Evolutionary conservation across 2,797 vertebrate species (phyloP).

Genomic region (Hippoglossus hippoglossus): DNA sequence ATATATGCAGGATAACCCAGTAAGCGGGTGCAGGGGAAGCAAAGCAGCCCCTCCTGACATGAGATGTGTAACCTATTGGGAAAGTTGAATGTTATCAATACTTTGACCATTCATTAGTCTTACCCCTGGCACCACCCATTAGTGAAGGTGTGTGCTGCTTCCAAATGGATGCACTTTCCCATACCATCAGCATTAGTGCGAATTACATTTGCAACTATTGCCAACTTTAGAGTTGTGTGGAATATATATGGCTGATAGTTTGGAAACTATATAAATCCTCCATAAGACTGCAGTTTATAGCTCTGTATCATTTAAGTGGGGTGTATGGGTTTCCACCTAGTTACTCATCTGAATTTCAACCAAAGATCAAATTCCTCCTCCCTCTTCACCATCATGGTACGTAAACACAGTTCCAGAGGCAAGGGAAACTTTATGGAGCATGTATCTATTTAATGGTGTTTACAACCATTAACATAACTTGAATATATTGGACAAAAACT

Average conservation of each 20-base stretch:
- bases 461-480: no score
- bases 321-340: slow-evolving; percentile 11
- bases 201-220: slow-evolving; percentile 40
- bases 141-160: slow-evolving; percentile 48
- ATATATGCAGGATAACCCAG: background rate
- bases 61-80: background rate
- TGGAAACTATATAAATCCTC: slow-evolving; percentile 6
- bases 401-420: no score
- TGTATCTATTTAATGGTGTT: no score
- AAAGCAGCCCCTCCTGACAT: background rate
- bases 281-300: slow-evolving; percentile 14
- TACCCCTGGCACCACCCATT: slow-evolving; percentile 8
- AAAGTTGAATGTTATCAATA: background rate
- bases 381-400: no score
- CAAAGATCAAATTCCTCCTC: no score
- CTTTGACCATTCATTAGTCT: background rate
- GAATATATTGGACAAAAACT: no score
- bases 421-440: no score
- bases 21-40: background rate
- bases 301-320: slow-evolving; percentile 25
- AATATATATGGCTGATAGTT: slow-evolving; percentile 23
- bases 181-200: slow-evolving; percentile 51
- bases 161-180: slow-evolving; percentile 53
- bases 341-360: background rate
- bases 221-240: slow-evolving; percentile 39